phyloP scores from a whole-genome alignment of 2,797 vertebrate species.

The Argya squamiceps region DNA sequence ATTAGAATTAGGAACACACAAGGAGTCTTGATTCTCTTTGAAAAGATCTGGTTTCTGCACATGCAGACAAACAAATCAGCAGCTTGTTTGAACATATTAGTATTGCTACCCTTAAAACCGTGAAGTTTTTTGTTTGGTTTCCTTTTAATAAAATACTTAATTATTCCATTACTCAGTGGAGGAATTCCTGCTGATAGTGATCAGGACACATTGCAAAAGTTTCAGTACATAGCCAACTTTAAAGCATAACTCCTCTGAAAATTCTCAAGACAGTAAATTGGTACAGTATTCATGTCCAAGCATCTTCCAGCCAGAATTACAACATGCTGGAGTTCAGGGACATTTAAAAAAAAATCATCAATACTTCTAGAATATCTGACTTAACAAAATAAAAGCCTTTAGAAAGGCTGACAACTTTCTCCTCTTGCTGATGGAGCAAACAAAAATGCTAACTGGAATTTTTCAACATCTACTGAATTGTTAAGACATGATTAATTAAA shows the following conservation, averaged over 20 bases:
- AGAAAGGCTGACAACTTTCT: neutral
- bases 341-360: neutral
- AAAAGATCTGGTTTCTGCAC: neutral
- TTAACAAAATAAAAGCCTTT: neutral
- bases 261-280: neutral
- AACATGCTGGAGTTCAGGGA: neutral
- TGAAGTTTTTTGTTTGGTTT: neutral
- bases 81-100: neutral
- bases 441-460: neutral
- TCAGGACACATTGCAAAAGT: neutral
- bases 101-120: neutral
- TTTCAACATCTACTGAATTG: neutral
- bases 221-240: neutral
- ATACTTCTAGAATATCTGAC: neutral
- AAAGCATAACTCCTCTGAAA: neutral
- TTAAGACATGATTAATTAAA: neutral
- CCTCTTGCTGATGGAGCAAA: neutral
- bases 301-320: neutral
- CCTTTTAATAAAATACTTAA: neutral
- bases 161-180: conserved; percentile 8
- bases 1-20: neutral
- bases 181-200: neutral
- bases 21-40: neutral
- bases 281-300: neutral
- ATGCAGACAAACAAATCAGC: neutral